Base-by-base conservation (phyloP, 2,888 invertebrate genomes). In the Idaea dimidiata region DNA sequence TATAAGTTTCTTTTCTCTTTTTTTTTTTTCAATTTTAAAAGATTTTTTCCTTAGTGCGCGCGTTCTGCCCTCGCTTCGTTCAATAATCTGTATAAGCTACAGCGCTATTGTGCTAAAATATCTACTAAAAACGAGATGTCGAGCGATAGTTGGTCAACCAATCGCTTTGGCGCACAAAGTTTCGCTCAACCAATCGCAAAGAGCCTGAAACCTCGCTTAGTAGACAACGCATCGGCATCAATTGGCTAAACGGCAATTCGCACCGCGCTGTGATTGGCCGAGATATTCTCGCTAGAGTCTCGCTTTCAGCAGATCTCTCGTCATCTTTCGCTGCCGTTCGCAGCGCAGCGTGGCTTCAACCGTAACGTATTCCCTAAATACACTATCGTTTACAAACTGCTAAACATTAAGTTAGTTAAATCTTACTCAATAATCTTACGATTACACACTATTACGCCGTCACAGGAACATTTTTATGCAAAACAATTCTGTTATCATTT, bases 381-480 rank as follows among this genome's bases (percentile, higher is more conserved):
- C 69, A 72, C 69, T 73, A 72, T 73, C 67, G 60, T 74, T 72
- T 72, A 71, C 67, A 74, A 72, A 77, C 78, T 80, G 77, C 79
- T 82, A 83, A 69, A 77, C 76, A 72, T 82, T 81, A 86, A 74
- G 80, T 85, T 82, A 83, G 75, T 82, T 80, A 66, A 78, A 84
- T 82, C 88, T 86, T 88, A 89, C 76, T 78, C 74, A 76, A 84
- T 81, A 82, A 85, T 75, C 84, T 85, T 88, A 88, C 80, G 80
- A 82, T 24, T 24, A 24, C 80, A 86, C 84, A 84, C 83, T 83
- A 84, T 86, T 87, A 90, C 86, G 88, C 88, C 88, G 87, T 88
- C 86, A 88, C 88, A 91, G 91, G 91, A 91, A 91, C 91, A 91
- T 88, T 79, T 83, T 82, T 77, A 87, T 89, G 84, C 88, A 88